Base-by-base conservation (phyloP, 2,797 vertebrate genomes). In the Lacerta viridis region DNA sequence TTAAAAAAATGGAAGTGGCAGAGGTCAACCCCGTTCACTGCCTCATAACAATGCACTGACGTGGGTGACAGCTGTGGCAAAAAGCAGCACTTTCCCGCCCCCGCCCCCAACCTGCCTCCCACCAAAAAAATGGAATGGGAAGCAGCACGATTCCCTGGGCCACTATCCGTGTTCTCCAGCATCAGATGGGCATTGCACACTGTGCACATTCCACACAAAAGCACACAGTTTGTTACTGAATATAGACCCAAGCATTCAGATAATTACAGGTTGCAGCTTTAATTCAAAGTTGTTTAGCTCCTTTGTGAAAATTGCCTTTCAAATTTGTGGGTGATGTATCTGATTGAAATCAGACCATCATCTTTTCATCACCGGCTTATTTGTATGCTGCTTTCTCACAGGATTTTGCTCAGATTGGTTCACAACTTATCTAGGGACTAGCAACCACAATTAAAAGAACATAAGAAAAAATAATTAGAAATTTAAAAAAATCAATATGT, bases 281-380 rank as follows among this genome's bases (percentile, higher is more conserved):
- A 87, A 75, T 17, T 64, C 50, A 71, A 80, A 17, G 23, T 13
- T 79, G 29, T 84, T 13, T 84, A 20, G 7, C 29, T 61, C 33
- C 75, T 87, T 82, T 41, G 50, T 61, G 74, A 55, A 83, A 61
- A 83, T 29, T 69, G 46, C 64, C 66, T 36, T 84, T 64, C 64
- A 84, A 41, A 78, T 78, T 27, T 83, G 17, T 88, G 61, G 61
- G 41, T 23, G 25, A 59, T 68, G n/a, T 55, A 36, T 59, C 27
- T 71, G 55, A 64, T 29, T 72, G 33, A 74, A 74, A 64, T 61
- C 36, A 64, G 17, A 55, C 61, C 20, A 5, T 64, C 20, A 7
- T 18, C 61, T 64, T 64, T 64, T 64, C 61, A 23, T 64, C 7
- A 23, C 18, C 18, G 3, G 7, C 13, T 36, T 74, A 36, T 39